Evolutionary conservation across 1,140 invertebrate species (phyloP), one percentile per base, ranked within the genome.

Genomic region (Hypsibius dujardini): DNA sequence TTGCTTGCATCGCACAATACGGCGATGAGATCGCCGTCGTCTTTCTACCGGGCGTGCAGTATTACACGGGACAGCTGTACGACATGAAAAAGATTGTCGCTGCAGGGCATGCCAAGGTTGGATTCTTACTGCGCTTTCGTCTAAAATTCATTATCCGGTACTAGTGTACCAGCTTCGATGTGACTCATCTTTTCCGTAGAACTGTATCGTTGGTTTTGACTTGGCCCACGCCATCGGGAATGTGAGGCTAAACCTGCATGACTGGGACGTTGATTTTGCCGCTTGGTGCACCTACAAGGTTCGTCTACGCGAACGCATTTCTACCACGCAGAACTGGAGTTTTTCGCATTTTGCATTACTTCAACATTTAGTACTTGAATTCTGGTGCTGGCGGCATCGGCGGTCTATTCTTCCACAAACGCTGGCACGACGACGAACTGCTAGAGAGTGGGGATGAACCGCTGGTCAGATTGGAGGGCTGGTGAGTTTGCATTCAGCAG

Each of bases 221-320:
- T 75, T 85, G 62, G 85, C 85, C 3, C 85, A 86, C 79, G 84
- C 85, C 42, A 80, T 82, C n/a, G 85, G 84, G 1, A 87, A 87
- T 77, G 82, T 86, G 0, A 77, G 80, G 45, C 72, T 86, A 2
- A 72, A 80, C 56, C 76, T 86, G 0, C 82, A 86, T 76, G 82
- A 84, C 47, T 87, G 86, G 85, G 77, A 80, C 71, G 84, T 86
- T 1, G 85, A 86, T 76, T 86, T 86, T 79, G 85, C 84, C 14
- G 81, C 80, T 73, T 86, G 85, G 85, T 87, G 85, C 75, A 80
- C 83, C 1, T 86, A 86, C 74, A 86, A 86, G 77, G 83, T 84
- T 74, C 73, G 73, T 71, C 2, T 28, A 28, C 28, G 28, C 0
- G 28, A 28, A 28, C 28, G 28, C 28, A 28, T 28, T 28, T 28